A percentile compares a stretch with the other conserved stretches of the same genome.
These are phyloP conservation scores for Zaprionus kolodkinae DNA, from an alignment of 1,140 invertebrate species.

Conservation along the genomic window DNA sequence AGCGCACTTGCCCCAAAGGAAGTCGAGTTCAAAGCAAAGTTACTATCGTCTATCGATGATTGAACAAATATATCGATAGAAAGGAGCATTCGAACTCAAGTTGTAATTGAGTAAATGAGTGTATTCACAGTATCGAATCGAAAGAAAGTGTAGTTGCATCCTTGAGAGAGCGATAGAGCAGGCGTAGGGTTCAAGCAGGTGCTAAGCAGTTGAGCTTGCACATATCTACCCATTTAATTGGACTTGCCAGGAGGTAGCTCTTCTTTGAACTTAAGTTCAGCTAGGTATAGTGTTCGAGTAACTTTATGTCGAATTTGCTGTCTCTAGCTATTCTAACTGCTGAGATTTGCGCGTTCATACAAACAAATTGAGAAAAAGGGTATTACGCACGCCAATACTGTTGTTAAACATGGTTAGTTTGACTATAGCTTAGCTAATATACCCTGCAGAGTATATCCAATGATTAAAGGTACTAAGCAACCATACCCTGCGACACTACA, in stretches of 20 bases:
- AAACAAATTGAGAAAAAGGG: background rate
- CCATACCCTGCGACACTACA: too few species aligned
- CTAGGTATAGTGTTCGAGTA: background rate
- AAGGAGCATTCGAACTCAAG: constrained; percentile 27
- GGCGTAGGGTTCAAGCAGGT: background rate
- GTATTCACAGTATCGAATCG: constrained; percentile 13
- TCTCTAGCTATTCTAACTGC: background rate
- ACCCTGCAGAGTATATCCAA: too few species aligned
- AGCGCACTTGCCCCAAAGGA: background rate
- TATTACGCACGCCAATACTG: too few species aligned
- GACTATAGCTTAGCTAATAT: too few species aligned
- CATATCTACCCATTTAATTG: background rate
- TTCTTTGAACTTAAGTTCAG: background rate
- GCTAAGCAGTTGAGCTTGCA: background rate
- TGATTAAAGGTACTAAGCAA: too few species aligned
- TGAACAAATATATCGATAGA: constrained; percentile 33
- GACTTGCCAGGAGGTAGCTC: background rate
- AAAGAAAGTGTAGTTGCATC: background rate
- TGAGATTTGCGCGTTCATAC: background rate
- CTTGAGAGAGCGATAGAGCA: background rate
- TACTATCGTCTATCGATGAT: constrained; percentile 26
- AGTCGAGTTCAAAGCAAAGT: constrained; percentile 20
- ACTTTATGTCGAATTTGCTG: background rate
- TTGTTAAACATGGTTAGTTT: too few species aligned
- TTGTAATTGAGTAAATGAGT: constrained; percentile 29